Conservation (phyloP, 2,888 invertebrate genomes). For the Philereme vetulata region DNA sequence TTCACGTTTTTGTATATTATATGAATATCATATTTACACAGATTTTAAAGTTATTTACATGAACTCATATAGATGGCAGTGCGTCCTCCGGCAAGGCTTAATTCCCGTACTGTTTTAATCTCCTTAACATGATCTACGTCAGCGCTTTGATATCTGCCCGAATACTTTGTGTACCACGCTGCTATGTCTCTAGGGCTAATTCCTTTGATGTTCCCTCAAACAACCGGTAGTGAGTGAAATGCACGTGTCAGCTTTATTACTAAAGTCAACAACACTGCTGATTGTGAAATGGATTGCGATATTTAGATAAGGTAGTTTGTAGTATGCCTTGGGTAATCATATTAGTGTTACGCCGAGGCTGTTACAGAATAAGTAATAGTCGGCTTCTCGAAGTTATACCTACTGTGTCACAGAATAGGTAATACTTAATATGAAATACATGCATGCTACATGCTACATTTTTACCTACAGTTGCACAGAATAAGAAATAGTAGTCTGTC, state of each 20-base stretch:
- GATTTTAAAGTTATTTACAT: too few relatives aligned
- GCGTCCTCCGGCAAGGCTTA: neutral
- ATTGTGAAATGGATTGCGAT: neutral
- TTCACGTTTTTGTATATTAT: too few relatives aligned
- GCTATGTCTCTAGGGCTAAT: neutral
- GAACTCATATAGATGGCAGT: neutral
- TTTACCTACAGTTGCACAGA: too few relatives aligned
- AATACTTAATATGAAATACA: too few relatives aligned
- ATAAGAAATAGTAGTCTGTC: too few relatives aligned
- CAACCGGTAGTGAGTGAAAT: neutral
- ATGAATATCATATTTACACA: too few relatives aligned
- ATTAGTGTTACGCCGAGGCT: too few relatives aligned
- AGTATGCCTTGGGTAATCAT: too few relatives aligned
- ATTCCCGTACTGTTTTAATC: constrained; percentile 1
- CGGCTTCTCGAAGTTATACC: too few relatives aligned
- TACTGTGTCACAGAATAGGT: too few relatives aligned
- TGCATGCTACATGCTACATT: too few relatives aligned
- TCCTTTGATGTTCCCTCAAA: constrained; percentile 15
- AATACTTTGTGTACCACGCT: constrained; percentile 3
- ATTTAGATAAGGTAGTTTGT: neutral
- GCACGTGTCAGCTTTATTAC: constrained; percentile 2
- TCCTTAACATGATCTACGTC: neutral
- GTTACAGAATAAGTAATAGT: too few relatives aligned
- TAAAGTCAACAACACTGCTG: neutral
- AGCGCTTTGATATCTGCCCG: constrained; percentile 8